Percentiles rank a stretch among this genome's conserved stretches.
phyloP scores from a whole-genome alignment of 2,113 vertebrate species.

The Colinus virginianus region DNA sequence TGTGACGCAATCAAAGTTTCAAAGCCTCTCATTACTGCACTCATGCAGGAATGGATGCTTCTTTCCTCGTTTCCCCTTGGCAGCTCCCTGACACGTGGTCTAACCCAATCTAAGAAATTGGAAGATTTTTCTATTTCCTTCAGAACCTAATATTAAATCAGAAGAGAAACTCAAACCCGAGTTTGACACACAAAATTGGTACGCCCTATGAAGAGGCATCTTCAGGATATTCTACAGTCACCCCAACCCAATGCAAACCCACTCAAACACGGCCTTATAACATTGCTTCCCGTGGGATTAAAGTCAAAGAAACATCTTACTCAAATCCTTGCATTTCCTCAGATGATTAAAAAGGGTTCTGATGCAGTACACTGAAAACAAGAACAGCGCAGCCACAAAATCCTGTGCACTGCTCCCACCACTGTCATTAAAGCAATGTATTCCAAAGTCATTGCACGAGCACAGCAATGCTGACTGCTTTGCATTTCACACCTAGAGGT shows the following conservation, averaged over 20 bases:
- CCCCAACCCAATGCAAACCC: background rate
- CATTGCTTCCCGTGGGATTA: background rate
- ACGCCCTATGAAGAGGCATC: background rate
- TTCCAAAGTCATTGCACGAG: conserved; percentile 16
- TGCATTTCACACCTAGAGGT: conserved; percentile 70
- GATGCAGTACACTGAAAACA: conserved; percentile 8
- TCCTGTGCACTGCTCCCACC: conserved; percentile 19
- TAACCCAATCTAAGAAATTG: rapidly evolving
- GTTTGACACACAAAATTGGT: background rate
- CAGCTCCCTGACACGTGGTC: rapidly evolving
- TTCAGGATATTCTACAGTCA: background rate
- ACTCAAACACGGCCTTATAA: background rate
- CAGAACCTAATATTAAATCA: background rate
- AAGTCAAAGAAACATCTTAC: background rate
- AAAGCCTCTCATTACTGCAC: background rate
- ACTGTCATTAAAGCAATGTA: conserved; percentile 10
- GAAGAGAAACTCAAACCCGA: background rate
- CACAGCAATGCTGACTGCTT: conserved; percentile 30
- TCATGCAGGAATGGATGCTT: background rate
- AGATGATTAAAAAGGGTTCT: conserved; percentile 26
- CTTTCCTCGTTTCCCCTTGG: background rate
- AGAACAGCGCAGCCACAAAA: background rate
- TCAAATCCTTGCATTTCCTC: background rate
- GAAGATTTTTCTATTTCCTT: background rate
- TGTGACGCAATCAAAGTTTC: background rate